Percentiles rank a stretch among this genome's conserved stretches.
Evolutionary conservation across 2,797 vertebrate species (phyloP).

Genomic region (Artibeus lituratus): DNA sequence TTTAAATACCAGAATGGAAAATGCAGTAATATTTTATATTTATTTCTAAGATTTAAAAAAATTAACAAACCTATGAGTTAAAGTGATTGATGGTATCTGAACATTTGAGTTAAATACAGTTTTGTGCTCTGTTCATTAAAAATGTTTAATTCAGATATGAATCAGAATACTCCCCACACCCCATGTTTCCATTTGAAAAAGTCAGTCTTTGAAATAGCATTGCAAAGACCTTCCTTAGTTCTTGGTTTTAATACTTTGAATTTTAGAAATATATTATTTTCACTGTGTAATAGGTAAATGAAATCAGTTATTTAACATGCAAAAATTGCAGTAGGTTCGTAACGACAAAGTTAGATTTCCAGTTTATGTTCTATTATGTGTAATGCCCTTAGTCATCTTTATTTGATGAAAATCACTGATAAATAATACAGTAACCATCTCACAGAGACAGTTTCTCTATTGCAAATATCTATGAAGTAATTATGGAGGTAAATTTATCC

Average conservation of each 20-base stretch:
- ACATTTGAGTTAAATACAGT: background rate
- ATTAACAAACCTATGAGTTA: background rate
- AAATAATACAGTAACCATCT: background rate
- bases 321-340: background rate
- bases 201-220: background rate
- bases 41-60: slow-evolving; percentile 14
- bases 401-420: background rate
- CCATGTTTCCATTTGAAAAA: background rate
- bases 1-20: slow-evolving; percentile 16
- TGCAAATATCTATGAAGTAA: background rate
- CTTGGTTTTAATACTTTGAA: background rate
- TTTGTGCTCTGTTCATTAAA: background rate
- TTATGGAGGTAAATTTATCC: background rate
- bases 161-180: background rate
- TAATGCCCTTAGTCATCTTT: background rate
- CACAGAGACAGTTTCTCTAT: background rate
- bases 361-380: background rate
- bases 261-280: slow-evolving; percentile 40
- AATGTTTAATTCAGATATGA: background rate
- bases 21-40: background rate
- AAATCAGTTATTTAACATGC: background rate
- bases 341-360: background rate
- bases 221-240: background rate
- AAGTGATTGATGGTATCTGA: background rate
- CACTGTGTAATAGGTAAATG: background rate